Evolutionary conservation across 2,888 invertebrate genomes (phyloP).

Genomic region (Aporophyla lueneburgensis): DNA sequence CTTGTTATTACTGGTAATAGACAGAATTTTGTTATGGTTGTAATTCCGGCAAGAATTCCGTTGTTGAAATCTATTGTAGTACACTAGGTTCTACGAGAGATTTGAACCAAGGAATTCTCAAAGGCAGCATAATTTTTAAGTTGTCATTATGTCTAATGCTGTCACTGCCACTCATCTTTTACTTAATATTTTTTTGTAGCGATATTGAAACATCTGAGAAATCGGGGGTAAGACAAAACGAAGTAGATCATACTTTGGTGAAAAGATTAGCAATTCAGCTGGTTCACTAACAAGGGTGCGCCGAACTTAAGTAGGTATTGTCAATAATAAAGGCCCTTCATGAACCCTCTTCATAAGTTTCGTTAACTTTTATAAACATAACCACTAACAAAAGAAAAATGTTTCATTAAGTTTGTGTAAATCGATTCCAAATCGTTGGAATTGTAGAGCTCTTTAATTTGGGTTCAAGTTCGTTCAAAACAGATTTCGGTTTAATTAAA

Average conservation of each 20-base stretch:
- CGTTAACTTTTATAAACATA: not conserved
- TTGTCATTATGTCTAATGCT: not conserved
- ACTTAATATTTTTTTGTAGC: not conserved
- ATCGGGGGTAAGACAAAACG: not conserved
- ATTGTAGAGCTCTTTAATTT: conserved; percentile 23
- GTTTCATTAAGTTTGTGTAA: conserved; percentile 14
- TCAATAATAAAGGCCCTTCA: not conserved
- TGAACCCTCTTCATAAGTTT: not conserved
- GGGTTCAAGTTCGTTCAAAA: conserved; percentile 14
- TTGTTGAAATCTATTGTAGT: too few relatives aligned
- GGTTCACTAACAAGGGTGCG: not conserved
- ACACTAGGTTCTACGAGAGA: not conserved
- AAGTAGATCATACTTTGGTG: not conserved
- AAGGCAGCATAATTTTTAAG: too few relatives aligned
- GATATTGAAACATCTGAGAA: not conserved
- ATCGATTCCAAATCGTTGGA: not conserved
- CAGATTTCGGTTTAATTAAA: conserved; percentile 33
- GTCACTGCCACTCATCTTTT: not conserved
- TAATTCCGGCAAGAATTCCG: too few relatives aligned
- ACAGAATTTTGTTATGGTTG: not conserved
- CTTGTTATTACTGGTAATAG: not conserved
- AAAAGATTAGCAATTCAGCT: conserved; percentile 8
- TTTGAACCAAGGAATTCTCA: not conserved
- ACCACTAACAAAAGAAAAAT: not conserved
- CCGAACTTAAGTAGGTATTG: not conserved